Conservation (phyloP, 2,888 invertebrate species). For the Thysanoteuthis rhombus region DNA sequence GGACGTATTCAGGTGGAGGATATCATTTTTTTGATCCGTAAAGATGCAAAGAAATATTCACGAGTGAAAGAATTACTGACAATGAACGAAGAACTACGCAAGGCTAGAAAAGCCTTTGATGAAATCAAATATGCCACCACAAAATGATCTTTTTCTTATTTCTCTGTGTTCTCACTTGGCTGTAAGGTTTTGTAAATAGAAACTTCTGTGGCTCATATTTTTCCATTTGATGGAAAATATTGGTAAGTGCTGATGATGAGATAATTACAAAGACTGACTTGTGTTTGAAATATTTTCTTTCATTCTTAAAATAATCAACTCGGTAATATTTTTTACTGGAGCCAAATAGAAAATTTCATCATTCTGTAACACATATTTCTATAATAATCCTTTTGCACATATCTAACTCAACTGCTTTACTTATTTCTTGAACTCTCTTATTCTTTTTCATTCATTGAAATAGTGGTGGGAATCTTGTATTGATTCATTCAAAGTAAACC, state of each 20-base stretch:
- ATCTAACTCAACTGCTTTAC: too few species aligned
- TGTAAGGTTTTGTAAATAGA: background rate
- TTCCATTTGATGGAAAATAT: too few species aligned
- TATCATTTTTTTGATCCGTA: constrained; percentile 92
- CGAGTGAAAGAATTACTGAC: constrained; percentile 94
- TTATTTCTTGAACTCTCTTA: too few species aligned
- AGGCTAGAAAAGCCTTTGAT: constrained; percentile 98
- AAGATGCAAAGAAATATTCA: constrained; percentile 95
- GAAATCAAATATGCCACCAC: constrained; percentile 70
- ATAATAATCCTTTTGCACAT: background rate
- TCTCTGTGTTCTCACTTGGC: background rate
- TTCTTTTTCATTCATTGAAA: too few species aligned
- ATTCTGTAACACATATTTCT: background rate
- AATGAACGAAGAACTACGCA: constrained; percentile 99
- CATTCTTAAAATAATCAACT: background rate
- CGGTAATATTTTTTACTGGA: background rate
- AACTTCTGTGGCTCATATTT: too few species aligned
- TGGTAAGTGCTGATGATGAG: background rate
- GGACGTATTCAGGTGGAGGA: constrained; percentile 98
- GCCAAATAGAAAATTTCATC: background rate
- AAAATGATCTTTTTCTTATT: constrained; percentile 38
- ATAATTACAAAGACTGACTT: background rate
- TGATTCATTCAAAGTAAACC: too few species aligned
- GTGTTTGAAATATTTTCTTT: background rate
- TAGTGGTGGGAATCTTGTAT: too few species aligned